phyloP scores from a whole-genome alignment of 2,113 vertebrate genomes.

The Pterocles gutturalis region DNA sequence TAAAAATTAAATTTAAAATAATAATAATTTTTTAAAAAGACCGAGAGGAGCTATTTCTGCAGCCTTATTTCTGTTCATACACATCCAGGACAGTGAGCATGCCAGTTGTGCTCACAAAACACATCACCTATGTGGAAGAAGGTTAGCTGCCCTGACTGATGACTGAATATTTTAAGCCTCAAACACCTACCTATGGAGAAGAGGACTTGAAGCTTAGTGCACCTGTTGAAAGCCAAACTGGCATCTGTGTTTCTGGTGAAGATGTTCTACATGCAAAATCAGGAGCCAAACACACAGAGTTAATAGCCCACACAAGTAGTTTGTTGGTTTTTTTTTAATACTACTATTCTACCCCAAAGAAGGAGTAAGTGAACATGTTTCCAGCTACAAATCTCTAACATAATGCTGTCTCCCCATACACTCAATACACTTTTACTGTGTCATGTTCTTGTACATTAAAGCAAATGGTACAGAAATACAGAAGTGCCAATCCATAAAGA shows the following conservation, averaged over 20 bases:
- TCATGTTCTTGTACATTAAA: neutral
- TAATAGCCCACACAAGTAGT: neutral
- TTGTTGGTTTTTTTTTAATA: neutral
- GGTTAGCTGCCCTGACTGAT: neutral
- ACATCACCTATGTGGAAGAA: accelerated
- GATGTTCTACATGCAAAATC: neutral
- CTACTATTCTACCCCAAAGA: neutral
- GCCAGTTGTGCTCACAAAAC: neutral
- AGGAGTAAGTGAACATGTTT: neutral
- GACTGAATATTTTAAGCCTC: neutral
- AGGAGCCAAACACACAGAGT: neutral
- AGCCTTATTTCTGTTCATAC: neutral
- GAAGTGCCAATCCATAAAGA: neutral
- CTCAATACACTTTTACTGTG: neutral
- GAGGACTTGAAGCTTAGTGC: neutral
- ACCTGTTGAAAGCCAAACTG: neutral
- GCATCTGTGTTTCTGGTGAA: neutral
- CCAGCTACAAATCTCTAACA: neutral
- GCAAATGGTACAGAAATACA: neutral
- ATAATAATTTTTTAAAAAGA: neutral
- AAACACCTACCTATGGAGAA: neutral
- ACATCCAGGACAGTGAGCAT: neutral
- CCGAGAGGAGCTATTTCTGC: neutral
- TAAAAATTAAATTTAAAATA: no score
- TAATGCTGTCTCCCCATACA: neutral